These are phyloP conservation scores for Microcebus lehilahytsara DNA, from an alignment of 2,113 vertebrate genomes.

Conservation along the genomic window DNA sequence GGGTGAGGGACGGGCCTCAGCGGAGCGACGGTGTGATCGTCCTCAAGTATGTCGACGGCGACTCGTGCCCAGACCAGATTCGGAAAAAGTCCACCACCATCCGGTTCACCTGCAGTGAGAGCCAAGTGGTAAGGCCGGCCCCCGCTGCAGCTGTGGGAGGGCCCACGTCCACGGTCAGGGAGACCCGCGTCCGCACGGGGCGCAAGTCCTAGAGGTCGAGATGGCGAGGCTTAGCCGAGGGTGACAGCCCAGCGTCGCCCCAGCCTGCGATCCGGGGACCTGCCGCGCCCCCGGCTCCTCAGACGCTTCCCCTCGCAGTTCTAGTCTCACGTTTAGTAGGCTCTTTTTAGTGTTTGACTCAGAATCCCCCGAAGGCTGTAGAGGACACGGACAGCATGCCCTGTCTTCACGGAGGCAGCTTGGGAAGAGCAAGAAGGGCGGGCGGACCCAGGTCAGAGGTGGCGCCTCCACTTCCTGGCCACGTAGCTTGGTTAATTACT, in stretches of 20 bases:
- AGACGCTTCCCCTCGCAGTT: accelerated
- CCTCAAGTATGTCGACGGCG: too few relatives aligned
- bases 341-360: neutral
- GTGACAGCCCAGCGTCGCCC: accelerated
- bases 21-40: too few relatives aligned
- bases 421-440: neutral
- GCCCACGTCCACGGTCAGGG: too few relatives aligned
- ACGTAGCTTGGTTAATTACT: neutral
- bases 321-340: neutral
- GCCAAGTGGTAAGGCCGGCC: too few relatives aligned
- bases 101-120: too few relatives aligned
- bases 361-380: neutral
- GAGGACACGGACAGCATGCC: accelerated
- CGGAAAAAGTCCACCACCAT: too few relatives aligned
- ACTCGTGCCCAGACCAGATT: too few relatives aligned
- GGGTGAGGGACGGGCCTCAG: too few relatives aligned
- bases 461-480: accelerated
- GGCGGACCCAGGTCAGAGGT: too few relatives aligned
- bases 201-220: accelerated
- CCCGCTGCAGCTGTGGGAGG: too few relatives aligned
- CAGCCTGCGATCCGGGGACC: accelerated
- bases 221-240: accelerated
- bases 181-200: accelerated
- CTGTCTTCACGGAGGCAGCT: too few relatives aligned
- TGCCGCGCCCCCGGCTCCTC: accelerated